A percentile compares a stretch with the other conserved stretches of the same genome.
Conservation (phyloP, 1,140 invertebrate genomes). For the Dendroctonus ponderosae region DNA sequence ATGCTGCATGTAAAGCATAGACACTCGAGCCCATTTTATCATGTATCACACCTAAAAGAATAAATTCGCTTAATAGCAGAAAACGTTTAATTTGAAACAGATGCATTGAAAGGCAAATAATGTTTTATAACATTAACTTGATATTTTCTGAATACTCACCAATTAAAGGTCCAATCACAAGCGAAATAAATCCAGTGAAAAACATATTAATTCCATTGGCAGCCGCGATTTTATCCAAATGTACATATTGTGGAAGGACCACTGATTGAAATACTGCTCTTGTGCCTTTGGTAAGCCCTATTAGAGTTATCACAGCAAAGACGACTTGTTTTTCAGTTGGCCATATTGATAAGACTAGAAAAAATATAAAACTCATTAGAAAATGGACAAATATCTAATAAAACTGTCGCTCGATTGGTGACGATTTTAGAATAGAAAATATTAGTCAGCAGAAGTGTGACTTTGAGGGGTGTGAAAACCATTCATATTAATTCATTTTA, state of each 20-base stretch:
- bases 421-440: too few relatives aligned
- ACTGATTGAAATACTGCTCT: slow-evolving; percentile 51
- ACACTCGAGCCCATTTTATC: slow-evolving; percentile 46
- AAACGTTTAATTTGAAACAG: not conserved
- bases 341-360: slow-evolving; percentile 28
- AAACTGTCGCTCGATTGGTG: too few relatives aligned
- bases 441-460: too few relatives aligned
- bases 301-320: slow-evolving; percentile 26
- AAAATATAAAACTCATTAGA: not conserved
- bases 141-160: slow-evolving; percentile 42
- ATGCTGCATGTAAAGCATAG: slow-evolving; percentile 43
- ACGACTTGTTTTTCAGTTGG: slow-evolving; percentile 9
- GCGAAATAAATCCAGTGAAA: slow-evolving; percentile 51
- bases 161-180: slow-evolving; percentile 51
- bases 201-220: slow-evolving; percentile 55
- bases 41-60: slow-evolving; percentile 46
- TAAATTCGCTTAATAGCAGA: not conserved
- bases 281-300: slow-evolving; percentile 47
- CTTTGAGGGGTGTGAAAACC: too few relatives aligned
- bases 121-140: too few relatives aligned
- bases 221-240: slow-evolving; percentile 54
- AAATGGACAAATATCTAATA: too few relatives aligned
- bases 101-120: slow-evolving; percentile 3
- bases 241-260: slow-evolving; percentile 52
- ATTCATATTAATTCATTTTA: too few relatives aligned